phyloP scores from a whole-genome alignment of 1,140 invertebrate genomes.

The Danaus melanippus region DNA sequence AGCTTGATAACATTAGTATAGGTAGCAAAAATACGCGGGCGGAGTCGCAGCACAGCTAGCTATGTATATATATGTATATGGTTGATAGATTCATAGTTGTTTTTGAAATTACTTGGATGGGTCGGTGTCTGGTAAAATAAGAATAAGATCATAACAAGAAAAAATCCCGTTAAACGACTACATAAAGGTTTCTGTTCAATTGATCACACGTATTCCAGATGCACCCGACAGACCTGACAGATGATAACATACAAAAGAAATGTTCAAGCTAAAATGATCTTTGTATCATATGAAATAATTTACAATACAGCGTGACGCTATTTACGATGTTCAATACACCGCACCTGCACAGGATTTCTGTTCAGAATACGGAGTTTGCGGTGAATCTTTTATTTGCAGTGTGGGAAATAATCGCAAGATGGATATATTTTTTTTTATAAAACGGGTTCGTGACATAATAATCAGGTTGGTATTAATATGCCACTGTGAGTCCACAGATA shows the following conservation, averaged over 20 bases:
- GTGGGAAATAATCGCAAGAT: slow-evolving; percentile 35
- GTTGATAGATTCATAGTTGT: too few relatives aligned
- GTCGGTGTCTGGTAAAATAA: too few relatives aligned
- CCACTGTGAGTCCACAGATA: too few relatives aligned
- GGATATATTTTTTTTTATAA: slow-evolving; percentile 23
- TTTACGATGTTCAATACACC: slow-evolving; percentile 8
- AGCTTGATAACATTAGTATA: too few relatives aligned
- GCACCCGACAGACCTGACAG: slow-evolving; percentile 5
- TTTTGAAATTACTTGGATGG: too few relatives aligned
- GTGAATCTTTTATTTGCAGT: slow-evolving; percentile 34
- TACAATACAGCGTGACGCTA: slow-evolving; percentile 2
- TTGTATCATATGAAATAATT: neutral
- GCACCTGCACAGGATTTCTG: slow-evolving; percentile 34
- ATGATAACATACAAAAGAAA: slow-evolving; percentile 1
- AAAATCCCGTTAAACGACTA: slow-evolving; percentile 10
- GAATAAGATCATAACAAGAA: too few relatives aligned
- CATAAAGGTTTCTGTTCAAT: slow-evolving; percentile 9
- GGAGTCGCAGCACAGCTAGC: too few relatives aligned
- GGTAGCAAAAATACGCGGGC: too few relatives aligned
- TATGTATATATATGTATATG: too few relatives aligned
- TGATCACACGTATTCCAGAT: slow-evolving; percentile 14
- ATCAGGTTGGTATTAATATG: too few relatives aligned
- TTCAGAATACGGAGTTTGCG: slow-evolving; percentile 23
- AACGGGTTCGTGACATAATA: slow-evolving; percentile 33
- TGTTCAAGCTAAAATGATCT: slow-evolving; percentile 6